Conservation (phyloP, 2,797 vertebrate genomes). For the Cirrhinus molitorella region DNA sequence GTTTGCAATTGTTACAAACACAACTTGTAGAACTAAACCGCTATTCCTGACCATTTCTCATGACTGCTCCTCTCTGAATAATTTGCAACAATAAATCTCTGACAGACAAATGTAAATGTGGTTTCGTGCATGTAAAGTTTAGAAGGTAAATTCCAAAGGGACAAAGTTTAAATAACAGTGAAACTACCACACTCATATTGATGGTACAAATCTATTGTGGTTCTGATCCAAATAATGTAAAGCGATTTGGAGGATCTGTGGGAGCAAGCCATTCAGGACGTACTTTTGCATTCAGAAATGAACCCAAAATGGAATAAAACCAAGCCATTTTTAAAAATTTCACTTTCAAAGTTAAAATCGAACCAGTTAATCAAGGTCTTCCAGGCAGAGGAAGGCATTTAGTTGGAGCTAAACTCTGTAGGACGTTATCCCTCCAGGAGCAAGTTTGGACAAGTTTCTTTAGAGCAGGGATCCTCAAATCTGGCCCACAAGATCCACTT, state of each 20-base stretch:
- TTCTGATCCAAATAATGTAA: not conserved
- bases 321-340: not conserved
- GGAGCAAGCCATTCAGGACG: not conserved
- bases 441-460: not conserved
- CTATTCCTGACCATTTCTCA: conserved; percentile 10
- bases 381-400: not conserved
- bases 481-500: no score
- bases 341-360: not conserved
- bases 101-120: not conserved
- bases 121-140: not conserved
- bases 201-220: not conserved
- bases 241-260: not conserved
- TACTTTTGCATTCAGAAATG: not conserved
- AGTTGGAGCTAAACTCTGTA: not conserved
- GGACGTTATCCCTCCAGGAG: not conserved
- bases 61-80: not conserved
- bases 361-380: not conserved
- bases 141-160: not conserved
- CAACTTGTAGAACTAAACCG: not conserved
- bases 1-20: not conserved
- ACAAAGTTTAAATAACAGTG: not conserved
- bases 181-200: not conserved
- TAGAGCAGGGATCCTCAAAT: no score
- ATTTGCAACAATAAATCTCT: not conserved
- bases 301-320: not conserved